Percentiles rank a stretch among this genome's conserved stretches.
These are phyloP conservation scores for Ectobius pallidus DNA, from an alignment of 2,888 invertebrate genomes.

Conservation along the genomic window DNA sequence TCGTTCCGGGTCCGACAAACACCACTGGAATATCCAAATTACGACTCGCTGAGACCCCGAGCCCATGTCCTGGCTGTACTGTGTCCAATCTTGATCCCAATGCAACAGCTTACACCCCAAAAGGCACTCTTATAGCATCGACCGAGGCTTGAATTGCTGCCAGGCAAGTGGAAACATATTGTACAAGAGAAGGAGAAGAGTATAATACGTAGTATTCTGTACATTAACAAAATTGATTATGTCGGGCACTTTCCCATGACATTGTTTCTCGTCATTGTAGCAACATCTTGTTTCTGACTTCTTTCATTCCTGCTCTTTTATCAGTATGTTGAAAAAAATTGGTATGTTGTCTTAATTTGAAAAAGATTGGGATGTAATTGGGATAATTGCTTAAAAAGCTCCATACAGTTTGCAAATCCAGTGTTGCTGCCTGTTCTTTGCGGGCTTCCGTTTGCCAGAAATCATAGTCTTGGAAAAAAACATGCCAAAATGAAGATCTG, in stretches of 20 bases:
- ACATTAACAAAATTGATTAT: constrained; percentile 14
- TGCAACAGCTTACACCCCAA: constrained; percentile 90
- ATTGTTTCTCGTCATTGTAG: background rate
- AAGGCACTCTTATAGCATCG: constrained; percentile 65
- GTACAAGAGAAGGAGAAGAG: constrained; percentile 16
- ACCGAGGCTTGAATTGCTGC: constrained; percentile 60
- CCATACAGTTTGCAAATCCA: background rate
- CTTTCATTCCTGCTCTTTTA: constrained; percentile 5
- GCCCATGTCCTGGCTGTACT: constrained; percentile 54
- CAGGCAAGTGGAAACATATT: constrained; percentile 5
- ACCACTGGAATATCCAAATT: constrained; percentile 64
- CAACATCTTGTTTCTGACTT: background rate
- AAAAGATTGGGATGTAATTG: background rate
- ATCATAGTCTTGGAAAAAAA: background rate
- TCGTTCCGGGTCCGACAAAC: constrained; percentile 59
- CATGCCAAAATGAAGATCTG: background rate
- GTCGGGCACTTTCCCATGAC: constrained; percentile 17
- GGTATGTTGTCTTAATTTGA: background rate
- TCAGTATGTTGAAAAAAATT: background rate
- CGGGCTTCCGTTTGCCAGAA: constrained; percentile 8
- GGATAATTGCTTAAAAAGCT: background rate
- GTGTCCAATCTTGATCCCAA: constrained; percentile 80
- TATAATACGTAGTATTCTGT: constrained; percentile 18
- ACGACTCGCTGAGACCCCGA: constrained; percentile 59
- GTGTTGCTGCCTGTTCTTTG: too few species aligned